These are phyloP conservation scores for Linnaemya tessellans DNA, from an alignment of 2,888 invertebrate genomes.

Conservation along the genomic window DNA sequence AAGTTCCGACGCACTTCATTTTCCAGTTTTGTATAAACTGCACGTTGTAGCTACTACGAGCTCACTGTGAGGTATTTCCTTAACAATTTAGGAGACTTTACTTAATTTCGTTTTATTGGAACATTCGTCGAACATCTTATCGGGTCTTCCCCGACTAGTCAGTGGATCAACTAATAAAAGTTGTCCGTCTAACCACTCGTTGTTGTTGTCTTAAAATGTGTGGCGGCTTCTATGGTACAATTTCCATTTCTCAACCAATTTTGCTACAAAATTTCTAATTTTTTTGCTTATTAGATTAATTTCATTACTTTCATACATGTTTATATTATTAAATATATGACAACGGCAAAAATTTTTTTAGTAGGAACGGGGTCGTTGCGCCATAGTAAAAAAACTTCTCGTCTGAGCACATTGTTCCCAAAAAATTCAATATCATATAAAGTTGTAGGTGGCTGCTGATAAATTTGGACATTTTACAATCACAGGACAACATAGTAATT, in stretches of 20 bases:
- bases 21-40: too few species aligned
- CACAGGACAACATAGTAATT: too few species aligned
- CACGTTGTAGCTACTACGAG: constrained; percentile 37
- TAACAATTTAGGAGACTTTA: constrained; percentile 45
- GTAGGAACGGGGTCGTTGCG: too few species aligned
- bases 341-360: neutral
- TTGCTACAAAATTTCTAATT: too few species aligned
- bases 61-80: constrained; percentile 34
- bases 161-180: constrained; percentile 29
- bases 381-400: neutral
- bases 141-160: constrained; percentile 22
- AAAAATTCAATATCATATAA: too few species aligned
- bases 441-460: too few species aligned
- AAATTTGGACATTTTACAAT: too few species aligned
- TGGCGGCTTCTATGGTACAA: too few species aligned
- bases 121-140: constrained; percentile 29
- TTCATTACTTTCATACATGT: neutral
- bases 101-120: constrained; percentile 32
- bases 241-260: too few species aligned
- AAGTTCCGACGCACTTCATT: neutral
- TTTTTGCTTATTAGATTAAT: too few species aligned
- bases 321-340: constrained; percentile 1
- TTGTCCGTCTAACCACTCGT: neutral
- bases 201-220: too few species aligned
- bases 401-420: too few species aligned